Evolutionary conservation across 1,140 invertebrate species (phyloP).

Genomic region (Ruditapes philippinarum): DNA sequence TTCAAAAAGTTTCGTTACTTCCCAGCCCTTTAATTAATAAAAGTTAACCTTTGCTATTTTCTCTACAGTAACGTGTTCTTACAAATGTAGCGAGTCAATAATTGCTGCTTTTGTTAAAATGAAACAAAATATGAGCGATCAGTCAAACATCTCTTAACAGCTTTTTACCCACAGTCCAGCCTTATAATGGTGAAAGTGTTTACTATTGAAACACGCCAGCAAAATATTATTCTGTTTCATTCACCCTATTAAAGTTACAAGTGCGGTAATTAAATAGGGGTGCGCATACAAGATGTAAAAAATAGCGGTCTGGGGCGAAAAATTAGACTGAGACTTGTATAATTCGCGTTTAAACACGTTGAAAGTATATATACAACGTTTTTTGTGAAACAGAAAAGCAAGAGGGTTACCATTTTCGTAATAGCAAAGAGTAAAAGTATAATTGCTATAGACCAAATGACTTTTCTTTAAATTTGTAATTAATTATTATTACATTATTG

Average conservation of each 20-base stretch:
- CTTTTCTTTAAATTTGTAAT: too few relatives aligned
- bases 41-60: not conserved
- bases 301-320: not conserved
- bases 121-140: slow-evolving; percentile 36
- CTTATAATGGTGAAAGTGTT: slow-evolving; percentile 8
- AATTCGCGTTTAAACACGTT: not conserved
- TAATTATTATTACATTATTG: too few relatives aligned
- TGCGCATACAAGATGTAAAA: not conserved
- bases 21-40: not conserved
- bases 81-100: slow-evolving; percentile 26
- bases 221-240: slow-evolving; percentile 32
- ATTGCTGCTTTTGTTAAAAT: slow-evolving; percentile 49
- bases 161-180: not conserved
- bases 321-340: not conserved
- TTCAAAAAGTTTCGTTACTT: too few relatives aligned
- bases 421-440: too few relatives aligned
- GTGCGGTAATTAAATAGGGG: slow-evolving; percentile 18
- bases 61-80: slow-evolving; percentile 26
- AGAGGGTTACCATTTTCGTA: too few relatives aligned
- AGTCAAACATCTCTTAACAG: slow-evolving; percentile 37
- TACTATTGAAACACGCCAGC: not conserved
- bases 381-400: too few relatives aligned
- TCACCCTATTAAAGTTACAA: slow-evolving; percentile 18
- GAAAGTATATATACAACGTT: not conserved
- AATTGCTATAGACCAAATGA: too few relatives aligned